Percentiles rank a stretch among this genome's conserved stretches.
phyloP scores from a whole-genome alignment of 2,888 invertebrate genomes.

The Lamellibrachia columna region DNA sequence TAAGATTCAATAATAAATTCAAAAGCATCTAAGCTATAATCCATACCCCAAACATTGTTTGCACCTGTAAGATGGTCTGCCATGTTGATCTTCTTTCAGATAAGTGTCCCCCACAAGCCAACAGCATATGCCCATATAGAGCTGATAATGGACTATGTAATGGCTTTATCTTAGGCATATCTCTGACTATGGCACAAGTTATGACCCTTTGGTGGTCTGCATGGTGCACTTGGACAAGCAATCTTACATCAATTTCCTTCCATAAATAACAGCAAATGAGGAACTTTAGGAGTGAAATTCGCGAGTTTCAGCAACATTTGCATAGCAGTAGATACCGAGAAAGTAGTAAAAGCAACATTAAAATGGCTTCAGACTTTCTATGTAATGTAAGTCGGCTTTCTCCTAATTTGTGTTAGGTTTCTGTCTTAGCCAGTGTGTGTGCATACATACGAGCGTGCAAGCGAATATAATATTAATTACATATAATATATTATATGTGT shows the following conservation, averaged over 20 bases:
- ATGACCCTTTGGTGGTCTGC: not conserved
- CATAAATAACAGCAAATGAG: not conserved
- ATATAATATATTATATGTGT: not conserved
- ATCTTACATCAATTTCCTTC: not conserved
- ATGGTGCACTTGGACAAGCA: not conserved
- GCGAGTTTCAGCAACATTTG: not conserved
- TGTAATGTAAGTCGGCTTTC: not conserved
- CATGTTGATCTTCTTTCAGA: not conserved
- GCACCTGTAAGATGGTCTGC: not conserved
- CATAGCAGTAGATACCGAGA: not conserved
- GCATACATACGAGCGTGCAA: not conserved
- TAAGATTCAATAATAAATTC: not conserved
- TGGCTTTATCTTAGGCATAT: not conserved
- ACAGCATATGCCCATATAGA: not conserved
- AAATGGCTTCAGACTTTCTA: not conserved
- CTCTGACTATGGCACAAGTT: not conserved
- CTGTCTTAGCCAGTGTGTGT: not conserved
- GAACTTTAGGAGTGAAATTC: not conserved
- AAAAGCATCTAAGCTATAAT: not conserved
- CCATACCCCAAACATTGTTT: not conserved
- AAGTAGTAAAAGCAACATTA: not conserved
- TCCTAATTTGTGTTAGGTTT: not conserved
- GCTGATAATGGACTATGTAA: not conserved
- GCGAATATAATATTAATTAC: not conserved
- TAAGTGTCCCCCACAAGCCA: constrained; percentile 1